These are phyloP conservation scores for Platerodrilus igneus DNA, from an alignment of 2,888 invertebrate genomes.

Conservation along the genomic window DNA sequence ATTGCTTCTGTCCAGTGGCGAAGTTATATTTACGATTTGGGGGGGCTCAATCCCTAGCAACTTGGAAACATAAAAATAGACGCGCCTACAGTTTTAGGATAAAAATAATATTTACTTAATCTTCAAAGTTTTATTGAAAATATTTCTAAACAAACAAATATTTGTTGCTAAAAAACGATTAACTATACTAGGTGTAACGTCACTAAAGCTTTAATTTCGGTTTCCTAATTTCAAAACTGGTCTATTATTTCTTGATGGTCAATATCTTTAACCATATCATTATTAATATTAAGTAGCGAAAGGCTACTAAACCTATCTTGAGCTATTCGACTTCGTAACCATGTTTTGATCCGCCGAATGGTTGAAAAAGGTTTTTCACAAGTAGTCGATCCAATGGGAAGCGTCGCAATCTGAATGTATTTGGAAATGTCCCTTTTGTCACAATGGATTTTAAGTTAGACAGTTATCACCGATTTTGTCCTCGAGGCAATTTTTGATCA, in stretches of 20 bases:
- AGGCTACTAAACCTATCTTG: slow-evolving; percentile 6
- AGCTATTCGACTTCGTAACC: not conserved
- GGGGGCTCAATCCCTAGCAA: no score
- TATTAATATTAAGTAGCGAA: slow-evolving; percentile 2
- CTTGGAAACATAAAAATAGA: no score
- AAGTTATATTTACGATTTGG: no score
- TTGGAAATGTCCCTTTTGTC: slow-evolving; percentile 6
- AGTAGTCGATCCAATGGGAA: slow-evolving; percentile 1
- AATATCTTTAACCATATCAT: slow-evolving; percentile 1
- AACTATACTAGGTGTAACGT: no score
- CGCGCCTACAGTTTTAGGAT: no score
- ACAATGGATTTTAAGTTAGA: slow-evolving; percentile 2
- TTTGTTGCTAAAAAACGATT: no score
- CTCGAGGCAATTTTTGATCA: slow-evolving; percentile 4
- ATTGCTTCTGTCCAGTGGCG: no score
- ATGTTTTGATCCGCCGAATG: slow-evolving; percentile 4
- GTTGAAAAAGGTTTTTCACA: slow-evolving; percentile 9
- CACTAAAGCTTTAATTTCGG: slow-evolving; percentile 6
- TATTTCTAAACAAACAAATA: no score
- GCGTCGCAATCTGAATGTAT: slow-evolving; percentile 2
- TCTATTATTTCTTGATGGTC: not conserved
- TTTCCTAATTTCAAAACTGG: slow-evolving; percentile 7
- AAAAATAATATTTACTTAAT: no score
- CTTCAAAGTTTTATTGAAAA: no score
- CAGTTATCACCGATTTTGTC: not conserved